Evolutionary conservation across 1,140 invertebrate species (phyloP), one percentile per base, ranked within the genome.

Genomic region (Pseudomyrmex dendroicus): DNA sequence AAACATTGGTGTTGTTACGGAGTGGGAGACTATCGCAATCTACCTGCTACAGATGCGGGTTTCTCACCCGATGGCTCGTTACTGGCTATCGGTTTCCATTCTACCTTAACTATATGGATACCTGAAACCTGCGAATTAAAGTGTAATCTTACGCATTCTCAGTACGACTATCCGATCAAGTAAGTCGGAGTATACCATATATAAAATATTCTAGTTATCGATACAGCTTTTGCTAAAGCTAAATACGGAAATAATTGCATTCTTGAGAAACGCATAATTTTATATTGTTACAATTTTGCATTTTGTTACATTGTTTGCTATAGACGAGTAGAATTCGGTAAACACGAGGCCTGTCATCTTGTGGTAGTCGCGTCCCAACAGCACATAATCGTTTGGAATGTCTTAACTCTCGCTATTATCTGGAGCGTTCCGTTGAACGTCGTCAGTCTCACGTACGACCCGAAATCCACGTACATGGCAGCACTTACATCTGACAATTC

Each of bases 51-150:
- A 44, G 94, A 95, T 82, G 94, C 96, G 1, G 95, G 94, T 62
- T 98, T 98, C 91, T 96, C 97, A 0, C 93, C 95, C 61, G 97
- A 98, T 94, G 97, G 97, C 46, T 98, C 97, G 1, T 89, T 98
- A 17, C 88, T 98, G 20, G 97, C 95, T 25, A 96, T 97, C 22
- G 95, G 95, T 9, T 98, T 97, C 94, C 95, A 94, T 35, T 94
- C 95, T n/a, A 95, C 94, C 61, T 89, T 98, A 35, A 98, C 97
- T 5, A 90, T 97, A 25, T 98, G 97, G 96, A 95, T 95, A 84
- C 92, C 95, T 67, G 94, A 95, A 73, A 93, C 93, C 8, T 93
- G 94, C 84, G 92, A 95, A 20, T 90, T 97, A 9, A 95, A 95
- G 88, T 95, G 95, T 82, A 92, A 89, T 46, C 89, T 94, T 62